These are phyloP conservation scores for Brachyptera risi DNA, from an alignment of 2,888 invertebrate species.

Conservation along the genomic window DNA sequence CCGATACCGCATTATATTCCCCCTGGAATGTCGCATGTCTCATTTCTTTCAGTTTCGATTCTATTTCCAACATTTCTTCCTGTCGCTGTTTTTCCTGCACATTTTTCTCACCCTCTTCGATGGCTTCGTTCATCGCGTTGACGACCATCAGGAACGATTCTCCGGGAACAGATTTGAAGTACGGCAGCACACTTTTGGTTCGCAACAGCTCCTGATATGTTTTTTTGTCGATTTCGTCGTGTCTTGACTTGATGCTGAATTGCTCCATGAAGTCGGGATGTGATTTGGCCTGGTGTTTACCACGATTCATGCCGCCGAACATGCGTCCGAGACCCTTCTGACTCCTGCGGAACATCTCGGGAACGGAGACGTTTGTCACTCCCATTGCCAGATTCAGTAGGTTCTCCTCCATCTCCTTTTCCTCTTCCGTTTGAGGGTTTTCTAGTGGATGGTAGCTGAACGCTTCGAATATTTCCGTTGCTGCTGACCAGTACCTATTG, in stretches of 20 bases:
- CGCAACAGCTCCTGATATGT: not conserved
- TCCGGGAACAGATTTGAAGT: not conserved
- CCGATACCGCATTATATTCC: too few relatives aligned
- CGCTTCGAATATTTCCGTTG: not conserved
- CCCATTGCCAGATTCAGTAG: not conserved
- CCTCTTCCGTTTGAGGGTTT: not conserved
- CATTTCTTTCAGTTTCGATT: too few relatives aligned
- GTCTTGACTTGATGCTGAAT: not conserved
- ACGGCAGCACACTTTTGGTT: not conserved
- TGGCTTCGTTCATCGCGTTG: not conserved
- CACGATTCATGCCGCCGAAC: not conserved
- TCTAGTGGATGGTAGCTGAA: not conserved
- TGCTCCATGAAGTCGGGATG: slow-evolving; percentile 5
- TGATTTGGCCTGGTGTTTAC: not conserved
- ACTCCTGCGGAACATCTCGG: not conserved
- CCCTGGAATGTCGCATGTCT: too few relatives aligned
- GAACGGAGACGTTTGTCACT: not conserved
- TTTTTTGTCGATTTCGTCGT: not conserved
- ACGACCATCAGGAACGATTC: not conserved
- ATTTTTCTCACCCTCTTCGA: too few relatives aligned
- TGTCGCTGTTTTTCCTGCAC: too few relatives aligned
- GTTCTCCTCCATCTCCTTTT: not conserved
- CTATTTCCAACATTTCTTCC: too few relatives aligned
- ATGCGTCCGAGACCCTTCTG: not conserved
- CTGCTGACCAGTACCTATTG: not conserved